Percentiles rank a stretch among this genome's conserved stretches.
Conservation (phyloP, 2,113 vertebrate species). For the Vulpes lagopus region DNA sequence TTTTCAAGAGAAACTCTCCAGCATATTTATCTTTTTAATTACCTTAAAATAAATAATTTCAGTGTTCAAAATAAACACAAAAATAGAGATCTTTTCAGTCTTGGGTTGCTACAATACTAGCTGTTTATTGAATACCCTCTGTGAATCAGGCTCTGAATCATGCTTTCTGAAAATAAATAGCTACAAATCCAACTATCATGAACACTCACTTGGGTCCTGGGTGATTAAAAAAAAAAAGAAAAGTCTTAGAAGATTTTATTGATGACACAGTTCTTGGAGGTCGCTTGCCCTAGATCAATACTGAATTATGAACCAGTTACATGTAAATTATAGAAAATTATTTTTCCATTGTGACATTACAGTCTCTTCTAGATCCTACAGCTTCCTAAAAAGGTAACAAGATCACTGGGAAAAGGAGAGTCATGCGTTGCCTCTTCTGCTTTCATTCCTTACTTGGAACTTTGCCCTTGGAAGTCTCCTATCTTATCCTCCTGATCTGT, state of each 20-base stretch:
- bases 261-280: background rate
- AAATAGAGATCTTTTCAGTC: background rate
- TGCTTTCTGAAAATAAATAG: background rate
- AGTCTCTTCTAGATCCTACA: background rate
- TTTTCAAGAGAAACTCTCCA: background rate
- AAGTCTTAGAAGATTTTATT: background rate
- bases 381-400: background rate
- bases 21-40: background rate
- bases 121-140: background rate
- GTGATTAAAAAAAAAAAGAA: background rate
- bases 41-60: background rate
- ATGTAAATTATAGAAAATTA: background rate
- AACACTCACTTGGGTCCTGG: background rate
- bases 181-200: background rate
- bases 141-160: background rate
- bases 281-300: background rate
- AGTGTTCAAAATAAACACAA: background rate
- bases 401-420: rapidly evolving
- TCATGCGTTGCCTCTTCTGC: background rate
- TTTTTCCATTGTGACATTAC: background rate
- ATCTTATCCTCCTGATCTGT: background rate
- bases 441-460: background rate
- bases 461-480: background rate
- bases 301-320: background rate
- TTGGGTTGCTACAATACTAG: background rate